A percentile compares a stretch with the other conserved stretches of the same genome.
Conservation (phyloP, 2,113 vertebrate genomes). For the Cygnus atratus region DNA sequence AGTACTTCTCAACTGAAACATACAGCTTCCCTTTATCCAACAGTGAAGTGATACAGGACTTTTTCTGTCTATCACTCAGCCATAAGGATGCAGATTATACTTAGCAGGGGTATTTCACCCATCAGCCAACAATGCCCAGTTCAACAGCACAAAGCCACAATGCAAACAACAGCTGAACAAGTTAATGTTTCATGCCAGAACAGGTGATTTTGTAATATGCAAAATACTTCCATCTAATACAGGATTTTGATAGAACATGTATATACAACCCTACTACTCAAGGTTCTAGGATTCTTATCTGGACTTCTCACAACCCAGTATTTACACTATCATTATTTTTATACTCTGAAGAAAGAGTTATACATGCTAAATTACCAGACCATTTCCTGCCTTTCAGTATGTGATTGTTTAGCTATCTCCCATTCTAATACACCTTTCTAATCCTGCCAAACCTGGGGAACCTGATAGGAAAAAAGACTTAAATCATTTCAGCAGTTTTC, state of each 20-base stretch:
- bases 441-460: not conserved
- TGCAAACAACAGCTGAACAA: not conserved
- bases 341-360: not conserved
- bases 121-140: not conserved
- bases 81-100: not conserved
- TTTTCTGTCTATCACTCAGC: not conserved
- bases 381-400: not conserved
- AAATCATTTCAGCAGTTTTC: not conserved
- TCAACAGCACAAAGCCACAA: not conserved
- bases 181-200: not conserved
- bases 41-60: not conserved
- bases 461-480: not conserved
- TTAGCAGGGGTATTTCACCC: not conserved
- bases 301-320: not conserved
- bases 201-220: not conserved
- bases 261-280: not conserved
- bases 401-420: not conserved
- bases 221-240: not conserved
- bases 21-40: not conserved
- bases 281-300: not conserved
- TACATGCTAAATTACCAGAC: not conserved
- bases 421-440: not conserved
- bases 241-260: not conserved
- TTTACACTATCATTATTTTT: not conserved
- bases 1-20: not conserved